Evolutionary conservation across 2,797 vertebrate species (phyloP).

Genomic region (Sebastes minor): DNA sequence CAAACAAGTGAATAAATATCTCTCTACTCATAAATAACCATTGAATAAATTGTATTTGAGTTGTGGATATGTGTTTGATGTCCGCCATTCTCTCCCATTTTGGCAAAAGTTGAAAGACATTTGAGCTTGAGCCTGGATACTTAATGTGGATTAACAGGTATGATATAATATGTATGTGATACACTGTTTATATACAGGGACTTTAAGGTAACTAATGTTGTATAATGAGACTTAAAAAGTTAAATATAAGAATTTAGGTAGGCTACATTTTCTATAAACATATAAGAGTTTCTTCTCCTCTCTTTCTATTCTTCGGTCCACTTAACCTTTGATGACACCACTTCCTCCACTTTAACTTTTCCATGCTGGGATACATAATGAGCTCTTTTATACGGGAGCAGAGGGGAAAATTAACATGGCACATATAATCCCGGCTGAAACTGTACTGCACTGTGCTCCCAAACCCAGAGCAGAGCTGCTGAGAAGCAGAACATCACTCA

Average conservation of each 20-base stretch:
- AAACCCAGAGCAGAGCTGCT: constrained; percentile 27
- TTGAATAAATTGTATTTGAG: not conserved
- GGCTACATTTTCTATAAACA: not conserved
- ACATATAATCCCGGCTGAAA: constrained; percentile 19
- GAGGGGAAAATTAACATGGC: constrained; percentile 29
- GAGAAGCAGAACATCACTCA: constrained; percentile 34
- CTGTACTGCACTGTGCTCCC: not conserved
- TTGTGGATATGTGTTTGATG: not conserved
- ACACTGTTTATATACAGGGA: not conserved
- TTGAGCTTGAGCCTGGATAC: not conserved
- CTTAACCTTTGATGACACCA: not conserved
- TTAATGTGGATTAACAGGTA: not conserved
- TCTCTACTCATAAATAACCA: not conserved
- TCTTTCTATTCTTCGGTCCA: not conserved
- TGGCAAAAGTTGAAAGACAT: not conserved
- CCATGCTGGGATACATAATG: not conserved
- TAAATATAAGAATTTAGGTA: not conserved
- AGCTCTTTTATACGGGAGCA: constrained; percentile 17
- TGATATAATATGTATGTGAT: not conserved
- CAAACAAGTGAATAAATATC: not conserved
- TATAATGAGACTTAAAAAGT: not conserved
- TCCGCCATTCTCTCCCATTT: not conserved
- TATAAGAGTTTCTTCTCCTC: too few species aligned
- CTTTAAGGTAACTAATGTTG: not conserved
- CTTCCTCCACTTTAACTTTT: not conserved